Base-by-base conservation (phyloP, 2,113 vertebrate species). In the Thryonomys swinderianus region DNA sequence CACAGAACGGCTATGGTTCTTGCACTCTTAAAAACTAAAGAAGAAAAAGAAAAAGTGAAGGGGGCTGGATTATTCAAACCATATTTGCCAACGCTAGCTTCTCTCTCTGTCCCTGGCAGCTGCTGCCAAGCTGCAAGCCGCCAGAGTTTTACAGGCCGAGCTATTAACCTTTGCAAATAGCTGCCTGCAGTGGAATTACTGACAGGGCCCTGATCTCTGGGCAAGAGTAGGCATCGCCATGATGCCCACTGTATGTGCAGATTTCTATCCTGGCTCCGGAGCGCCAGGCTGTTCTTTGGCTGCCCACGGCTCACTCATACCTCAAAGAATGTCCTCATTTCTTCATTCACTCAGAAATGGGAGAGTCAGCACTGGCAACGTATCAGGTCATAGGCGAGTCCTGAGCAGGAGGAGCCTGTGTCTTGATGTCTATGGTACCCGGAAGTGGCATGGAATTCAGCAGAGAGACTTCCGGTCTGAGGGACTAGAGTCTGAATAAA, bases 81-180 rank as follows among this genome's bases (percentile, higher is more conserved):
- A 98, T 95, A 97, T 97, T 98, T 96, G 92, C 73, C 96, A 98
- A 98, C 88, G 96, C 93, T 84, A 98, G 96, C 96, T 98, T 95
- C 97, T 97, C 97, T 92, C 62, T 37, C 37, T 8, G 95, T 94
- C 93, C 66, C 0, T 1, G 93, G 96, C 53, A 74, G 83, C 40
- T 1, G 85, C 92, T 97, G 97, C 98, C 98, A 98, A 98, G 97
- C 95, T 96, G 97, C 95, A 97, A 95, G 93, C 94, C 79, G 81
- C 90, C 95, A 96, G 93, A 93, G 88, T 98, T 98, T 98, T 98
- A 98, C 62, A 93, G 96, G 95, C 96, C 94, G 93, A 88, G 88
- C 97, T 97, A 96, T 93, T 97, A 98, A 98, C 97, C 97, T 98
- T 87, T 98, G 95, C 94, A 95, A 97, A 98, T 93, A 97, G 97